Evolutionary conservation across 2,113 vertebrate species (phyloP), one percentile per base, ranked within the genome.

Genomic region (Neopipo cinnamomea): DNA sequence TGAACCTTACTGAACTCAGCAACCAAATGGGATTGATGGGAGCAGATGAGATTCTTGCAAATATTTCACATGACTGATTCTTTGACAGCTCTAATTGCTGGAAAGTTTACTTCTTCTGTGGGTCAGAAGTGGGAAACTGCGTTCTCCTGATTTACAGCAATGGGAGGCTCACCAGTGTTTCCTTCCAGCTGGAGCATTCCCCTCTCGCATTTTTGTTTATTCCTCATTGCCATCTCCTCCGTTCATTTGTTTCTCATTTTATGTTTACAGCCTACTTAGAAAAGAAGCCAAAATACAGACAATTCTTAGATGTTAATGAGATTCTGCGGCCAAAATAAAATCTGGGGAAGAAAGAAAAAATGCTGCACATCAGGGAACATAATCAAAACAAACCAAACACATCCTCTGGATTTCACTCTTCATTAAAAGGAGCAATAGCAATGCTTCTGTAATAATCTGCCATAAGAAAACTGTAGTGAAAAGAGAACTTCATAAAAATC

Each of bases 261-360:
- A 59, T 73, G 78, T 87, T 93, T 92, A 66, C 52, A 89, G 24
- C 31, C 22, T 68, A 75, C 62, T 81, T 91, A 92, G 83, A 94
- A 93, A 87, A 85, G 80, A 73, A 92, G 91, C 85, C 93, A 95
- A 96, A 95, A 89, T 76, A 89, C 66, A 78, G 91, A 92, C 77
- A 88, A 37, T 88, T 76, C 49, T 86, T 89, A 89, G 61, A 96
- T 89, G 86, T 91, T 97, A 95, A 93, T 95, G 93, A 96, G 91
- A 92, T 92, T 97, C 65, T 94, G 91, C 2, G 49, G 93, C 94
- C 89, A 95, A 95, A 95, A 70, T 91, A 96, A 96, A 75, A 95
- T 75, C 73, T 92, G 44, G 25, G n/a, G 70, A 92, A 88, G 73
- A 85, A 95, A 82, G 55, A 25, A 95, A 93, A 88, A 86, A 67